A percentile compares a stretch with the other conserved stretches of the same genome.
Conservation (phyloP, 2,797 vertebrate genomes). For the Loriculus beryllinus region DNA sequence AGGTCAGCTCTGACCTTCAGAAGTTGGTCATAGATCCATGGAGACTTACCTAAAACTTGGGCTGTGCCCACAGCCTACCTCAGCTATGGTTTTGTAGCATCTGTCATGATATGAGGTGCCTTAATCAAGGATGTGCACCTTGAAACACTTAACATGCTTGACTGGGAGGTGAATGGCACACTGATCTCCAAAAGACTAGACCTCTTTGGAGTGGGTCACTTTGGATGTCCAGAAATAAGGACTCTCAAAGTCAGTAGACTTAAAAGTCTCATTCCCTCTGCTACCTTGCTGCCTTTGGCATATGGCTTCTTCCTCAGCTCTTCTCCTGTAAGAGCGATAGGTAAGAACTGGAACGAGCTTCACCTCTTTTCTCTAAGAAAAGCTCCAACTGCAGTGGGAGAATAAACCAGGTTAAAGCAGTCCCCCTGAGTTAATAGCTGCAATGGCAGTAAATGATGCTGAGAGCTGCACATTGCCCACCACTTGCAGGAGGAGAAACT, state of each 20-base stretch:
- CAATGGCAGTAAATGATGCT: background rate
- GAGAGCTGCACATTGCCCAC: accelerated
- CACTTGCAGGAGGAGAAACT: background rate
- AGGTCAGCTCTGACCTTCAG: background rate
- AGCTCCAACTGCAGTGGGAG: background rate
- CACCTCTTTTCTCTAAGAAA: background rate
- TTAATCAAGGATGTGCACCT: background rate
- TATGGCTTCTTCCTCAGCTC: background rate
- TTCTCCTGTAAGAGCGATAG: background rate
- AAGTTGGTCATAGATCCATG: background rate
- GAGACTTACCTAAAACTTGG: background rate
- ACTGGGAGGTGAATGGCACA: background rate
- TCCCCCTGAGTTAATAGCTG: background rate
- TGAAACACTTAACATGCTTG: background rate
- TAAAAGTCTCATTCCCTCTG: background rate
- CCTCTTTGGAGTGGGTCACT: background rate
- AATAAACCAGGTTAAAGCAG: background rate
- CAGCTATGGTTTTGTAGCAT: background rate
- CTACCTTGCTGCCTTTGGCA: background rate
- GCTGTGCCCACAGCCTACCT: background rate
- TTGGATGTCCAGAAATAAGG: background rate
- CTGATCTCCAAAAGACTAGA: background rate
- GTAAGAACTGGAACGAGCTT: background rate
- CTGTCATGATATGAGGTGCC: accelerated
- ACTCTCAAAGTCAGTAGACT: background rate